Base-by-base conservation (phyloP, 2,113 vertebrate genomes). In the Indri indri region DNA sequence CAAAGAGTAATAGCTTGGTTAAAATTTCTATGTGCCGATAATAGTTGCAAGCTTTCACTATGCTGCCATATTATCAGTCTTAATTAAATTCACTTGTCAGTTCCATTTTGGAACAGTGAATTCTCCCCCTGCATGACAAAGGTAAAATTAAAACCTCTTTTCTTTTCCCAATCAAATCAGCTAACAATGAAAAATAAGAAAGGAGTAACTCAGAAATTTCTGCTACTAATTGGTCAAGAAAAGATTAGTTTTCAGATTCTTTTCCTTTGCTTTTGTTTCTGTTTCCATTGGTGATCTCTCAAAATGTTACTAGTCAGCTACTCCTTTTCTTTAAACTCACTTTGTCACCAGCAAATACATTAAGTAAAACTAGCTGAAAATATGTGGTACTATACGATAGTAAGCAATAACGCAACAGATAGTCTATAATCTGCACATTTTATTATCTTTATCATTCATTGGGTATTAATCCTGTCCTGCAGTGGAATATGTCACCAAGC, bases 31-130 rank as follows among this genome's bases (percentile, higher is more conserved):
- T 27, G 2, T 23, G 45, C 91, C 90, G 93, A 74, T 97, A 80
- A 90, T 47, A 91, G 71, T 80, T 74, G 87, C 68, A 90, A 96
- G 87, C 52, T 96, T 98, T 95, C 90, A 95, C 70, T 59, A 42
- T 84, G 76, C 93, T 93, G 83, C 92, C 95, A 93, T 88, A 88
- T 91, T 97, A 97, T 95, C 80, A 80, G 88, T 93, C 93, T 96
- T 97, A 97, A 98, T 96, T 87, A 96, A 97, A 97, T 87, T 95
- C 96, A 93, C 96, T 93, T 97, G 97, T 98, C 96, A 97, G 45
- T 81, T 97, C 80, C 59, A 96, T 61, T 97, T 92, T 81, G 87
- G 95, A 97, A 92, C 25, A 94, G 37, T 96, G 84, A 95, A 90
- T 93, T 94, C 92, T 93, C 10, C 45, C 27, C 74, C 71, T 61